phyloP scores from a whole-genome alignment of 2,113 vertebrate species.

The Amazona vittata region DNA sequence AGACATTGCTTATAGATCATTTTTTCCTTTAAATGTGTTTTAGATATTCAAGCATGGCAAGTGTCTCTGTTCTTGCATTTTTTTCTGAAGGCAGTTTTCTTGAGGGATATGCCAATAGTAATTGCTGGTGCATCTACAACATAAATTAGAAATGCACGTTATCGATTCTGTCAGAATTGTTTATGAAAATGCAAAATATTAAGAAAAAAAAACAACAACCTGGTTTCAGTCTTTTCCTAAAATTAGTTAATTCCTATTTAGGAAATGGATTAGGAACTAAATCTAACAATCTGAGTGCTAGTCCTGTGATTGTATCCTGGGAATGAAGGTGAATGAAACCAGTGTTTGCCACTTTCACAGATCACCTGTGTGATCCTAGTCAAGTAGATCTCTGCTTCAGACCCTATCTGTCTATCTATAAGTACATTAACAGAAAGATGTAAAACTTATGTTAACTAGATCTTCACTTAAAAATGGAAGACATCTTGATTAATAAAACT shows the following conservation, averaged over 20 bases:
- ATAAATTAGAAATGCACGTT: constrained; percentile 28
- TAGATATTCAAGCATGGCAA: constrained; percentile 9
- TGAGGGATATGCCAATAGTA: background rate
- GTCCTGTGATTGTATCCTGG: background rate
- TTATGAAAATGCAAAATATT: constrained; percentile 34
- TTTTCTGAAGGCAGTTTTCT: constrained; percentile 17
- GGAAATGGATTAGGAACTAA: background rate
- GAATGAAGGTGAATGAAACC: background rate
- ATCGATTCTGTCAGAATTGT: constrained; percentile 41
- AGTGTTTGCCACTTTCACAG: background rate
- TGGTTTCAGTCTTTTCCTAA: background rate
- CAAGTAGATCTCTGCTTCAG: background rate
- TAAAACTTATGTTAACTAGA: background rate
- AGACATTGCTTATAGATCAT: constrained; percentile 47
- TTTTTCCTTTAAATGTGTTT: constrained; percentile 35
- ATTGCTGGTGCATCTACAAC: background rate
- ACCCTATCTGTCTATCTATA: background rate
- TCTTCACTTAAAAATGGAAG: background rate
- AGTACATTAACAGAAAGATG: background rate
- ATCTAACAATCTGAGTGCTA: background rate
- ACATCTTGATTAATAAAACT: background rate
- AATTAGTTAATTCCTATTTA: background rate
- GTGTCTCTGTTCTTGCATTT: constrained; percentile 25
- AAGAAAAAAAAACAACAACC: background rate
- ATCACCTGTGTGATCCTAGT: background rate